Evolutionary conservation across 37 sponge, comb jelly and placozoan genomes (phyloP), one percentile per base, ranked within the genome.

Genomic region (Spongilla lacustris): DNA sequence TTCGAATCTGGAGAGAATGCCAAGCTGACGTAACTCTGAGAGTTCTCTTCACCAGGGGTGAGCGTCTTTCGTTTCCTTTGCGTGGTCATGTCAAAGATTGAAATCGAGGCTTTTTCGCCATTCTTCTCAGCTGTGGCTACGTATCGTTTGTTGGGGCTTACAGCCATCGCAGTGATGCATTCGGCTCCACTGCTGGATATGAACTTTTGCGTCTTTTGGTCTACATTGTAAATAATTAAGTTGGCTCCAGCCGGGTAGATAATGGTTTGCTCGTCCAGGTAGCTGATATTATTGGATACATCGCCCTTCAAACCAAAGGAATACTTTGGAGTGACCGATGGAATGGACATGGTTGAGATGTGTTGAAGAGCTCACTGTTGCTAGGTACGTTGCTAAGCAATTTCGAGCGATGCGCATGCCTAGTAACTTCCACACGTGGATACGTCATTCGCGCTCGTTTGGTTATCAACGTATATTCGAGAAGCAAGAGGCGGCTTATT

Each of bases 1-100:
- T 98, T 98, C 58, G 96, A 95, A 83, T 98, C 99, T 21, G 99
- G 95, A 36, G 99, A 98, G 86, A 98, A 98, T 0, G 92, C 91
- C 67, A 98, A 46, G 66, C 99, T 97, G 68, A 93, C 89, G 74
- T 83, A 93, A 76, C 93, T 89, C 67, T 87, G 93, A 1, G 92
- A 90, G 35, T 73, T 86, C 12, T 84, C 89, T 10, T 91, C 87
- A 4, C 87, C 58, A 13, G 74, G 78, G 19, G 80, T 85, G 32
- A 98, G 87, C 9, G 81, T 82, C 80, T 97, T 97, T 22, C 85
- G 85, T 75, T 91, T 91, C 50, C 90, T 86, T 77, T 89, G 84
- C 0, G 95, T 92, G 68, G 89, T 93, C 68, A 98, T 81, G 36
- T 98, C 99, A 71, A 88, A 91, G 35, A 98, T 84, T 26, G 95